Base-by-base conservation (phyloP, 1,140 invertebrate genomes). In the Sinonovacula constricta region DNA sequence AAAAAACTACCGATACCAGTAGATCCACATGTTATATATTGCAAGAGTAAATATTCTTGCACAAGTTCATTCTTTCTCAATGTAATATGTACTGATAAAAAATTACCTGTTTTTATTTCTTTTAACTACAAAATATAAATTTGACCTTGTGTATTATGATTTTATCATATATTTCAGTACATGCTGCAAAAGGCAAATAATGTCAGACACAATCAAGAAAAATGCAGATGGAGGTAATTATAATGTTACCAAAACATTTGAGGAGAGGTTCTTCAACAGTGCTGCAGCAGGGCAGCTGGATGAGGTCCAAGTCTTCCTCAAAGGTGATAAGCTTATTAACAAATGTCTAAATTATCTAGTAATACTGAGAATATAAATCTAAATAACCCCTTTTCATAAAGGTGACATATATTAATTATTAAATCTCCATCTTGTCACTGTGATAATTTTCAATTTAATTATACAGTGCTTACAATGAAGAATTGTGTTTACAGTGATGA, bases 211-310 rank as follows among this genome's bases (percentile, higher is more conserved):
- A 10, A 45, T 45, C 7, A 28, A 36, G 5, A 18, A 10, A 59
- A 22, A 70, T 18, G 10, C 51, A 33, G 36, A 68, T 51, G 12
- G 45, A 1, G 74, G 74, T 77, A 59, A 30, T 3, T 22, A 36
- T 15, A 33, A 24, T 39, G 36, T 69, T 3, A n/a, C 67, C 24
- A 67, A 67, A 54, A 22, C 33, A 33, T 69, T 78, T 69, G 31
- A 62, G 28, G 66, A 78, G 14, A 45, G 67, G 39, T 78, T 51
- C 22, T 70, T 78, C 57, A 70, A 59, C 10, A 59, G 74, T 30
- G 75, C 75, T n/a, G 75, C 75, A n/a, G 31, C 75, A 33, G 75
- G 75, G n/a, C 12, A 56, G 18, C 15, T 78, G 10, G 66, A 69
- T 69, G 75, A 78, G 60, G 57, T 78, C 7, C 69, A 60, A 51